These are phyloP conservation scores for Apteryx owenii DNA, from an alignment of 2,113 vertebrate genomes.

Conservation along the genomic window DNA sequence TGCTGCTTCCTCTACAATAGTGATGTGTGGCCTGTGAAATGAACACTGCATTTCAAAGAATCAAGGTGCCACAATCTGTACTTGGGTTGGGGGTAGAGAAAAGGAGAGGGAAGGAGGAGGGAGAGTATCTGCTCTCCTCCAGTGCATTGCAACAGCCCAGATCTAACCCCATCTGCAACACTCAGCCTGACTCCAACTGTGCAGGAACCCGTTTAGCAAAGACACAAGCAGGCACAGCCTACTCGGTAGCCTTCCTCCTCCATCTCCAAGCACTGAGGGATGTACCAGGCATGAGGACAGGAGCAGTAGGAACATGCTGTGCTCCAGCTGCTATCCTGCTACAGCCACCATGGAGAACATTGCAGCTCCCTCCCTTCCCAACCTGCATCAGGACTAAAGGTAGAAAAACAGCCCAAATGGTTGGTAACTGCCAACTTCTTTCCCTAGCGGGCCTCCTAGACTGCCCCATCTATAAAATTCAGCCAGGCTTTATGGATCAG, in stretches of 20 bases:
- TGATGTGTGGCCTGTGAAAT: conserved; percentile 53
- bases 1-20: conserved; percentile 53
- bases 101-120: background rate
- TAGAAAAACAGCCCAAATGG: background rate
- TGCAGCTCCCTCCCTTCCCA: background rate
- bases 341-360: background rate
- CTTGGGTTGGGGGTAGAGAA: background rate
- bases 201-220: background rate
- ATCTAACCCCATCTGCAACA: background rate
- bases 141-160: background rate
- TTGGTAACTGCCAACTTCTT: background rate
- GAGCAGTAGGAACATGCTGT: background rate
- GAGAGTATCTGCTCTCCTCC: background rate
- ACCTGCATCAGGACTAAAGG: background rate
- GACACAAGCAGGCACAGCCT: background rate
- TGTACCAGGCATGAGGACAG: background rate
- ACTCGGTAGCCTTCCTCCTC: background rate
- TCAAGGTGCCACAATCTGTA: background rate
- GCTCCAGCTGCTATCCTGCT: background rate
- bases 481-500: background rate
- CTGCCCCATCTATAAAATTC: background rate
- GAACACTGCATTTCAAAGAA: conserved; percentile 6
- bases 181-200: background rate
- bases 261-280: background rate
- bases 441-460: background rate